Evolutionary conservation across 2,797 vertebrate species (phyloP).

Genomic region (Lacerta viridis): DNA sequence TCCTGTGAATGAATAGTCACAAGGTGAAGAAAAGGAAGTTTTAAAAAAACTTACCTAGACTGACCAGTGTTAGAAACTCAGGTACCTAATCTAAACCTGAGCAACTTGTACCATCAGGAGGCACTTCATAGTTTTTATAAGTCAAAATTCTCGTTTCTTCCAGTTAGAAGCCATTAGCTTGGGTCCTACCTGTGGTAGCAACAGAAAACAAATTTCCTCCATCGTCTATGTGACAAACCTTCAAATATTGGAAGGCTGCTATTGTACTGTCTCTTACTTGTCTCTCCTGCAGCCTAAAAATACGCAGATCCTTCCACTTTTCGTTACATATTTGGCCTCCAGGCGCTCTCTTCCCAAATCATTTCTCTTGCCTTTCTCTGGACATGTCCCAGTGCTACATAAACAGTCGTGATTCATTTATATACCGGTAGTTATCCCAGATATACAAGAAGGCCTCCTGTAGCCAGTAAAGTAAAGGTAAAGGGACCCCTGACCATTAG

Average conservation of each 20-base stretch:
- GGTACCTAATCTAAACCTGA: no score
- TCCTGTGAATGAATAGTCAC: neutral
- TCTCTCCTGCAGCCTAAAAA: neutral
- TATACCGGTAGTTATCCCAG: neutral
- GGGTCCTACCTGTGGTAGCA: neutral
- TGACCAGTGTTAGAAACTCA: no score
- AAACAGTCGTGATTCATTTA: no score
- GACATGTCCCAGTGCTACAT: neutral
- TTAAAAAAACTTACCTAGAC: neutral
- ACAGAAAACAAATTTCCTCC: neutral
- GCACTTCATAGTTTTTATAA: neutral
- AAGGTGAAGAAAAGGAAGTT: neutral
- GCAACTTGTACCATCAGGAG: neutral
- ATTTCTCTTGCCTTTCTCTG: neutral
- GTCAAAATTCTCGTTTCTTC: neutral
- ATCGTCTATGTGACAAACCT: neutral
- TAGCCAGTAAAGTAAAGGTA: neutral
- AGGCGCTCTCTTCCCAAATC: neutral
- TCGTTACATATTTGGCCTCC: neutral
- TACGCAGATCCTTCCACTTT: neutral
- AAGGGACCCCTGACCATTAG: no score
- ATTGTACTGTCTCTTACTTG: neutral
- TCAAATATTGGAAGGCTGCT: neutral
- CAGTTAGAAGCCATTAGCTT: neutral
- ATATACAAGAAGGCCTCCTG: constrained; percentile 1